Conservation (phyloP, 2,113 vertebrate species). For the Oceanites oceanicus region DNA sequence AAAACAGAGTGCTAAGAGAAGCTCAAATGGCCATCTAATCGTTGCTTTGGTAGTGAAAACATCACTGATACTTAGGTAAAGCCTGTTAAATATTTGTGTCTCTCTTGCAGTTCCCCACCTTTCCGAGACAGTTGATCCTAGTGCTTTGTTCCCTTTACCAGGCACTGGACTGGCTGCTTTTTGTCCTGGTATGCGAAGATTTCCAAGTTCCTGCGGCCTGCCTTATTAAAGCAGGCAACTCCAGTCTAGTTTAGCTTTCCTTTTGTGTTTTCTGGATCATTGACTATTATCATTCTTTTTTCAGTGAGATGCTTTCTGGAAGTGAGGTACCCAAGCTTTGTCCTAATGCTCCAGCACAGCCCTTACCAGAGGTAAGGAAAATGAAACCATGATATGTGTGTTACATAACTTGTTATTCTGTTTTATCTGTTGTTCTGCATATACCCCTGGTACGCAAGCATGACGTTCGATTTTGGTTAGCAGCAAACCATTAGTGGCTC, state of each 20-base stretch:
- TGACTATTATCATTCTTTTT: neutral
- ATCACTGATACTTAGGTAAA: too few relatives aligned
- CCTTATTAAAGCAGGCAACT: too few relatives aligned
- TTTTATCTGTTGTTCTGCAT: too few relatives aligned
- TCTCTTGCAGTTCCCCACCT: neutral
- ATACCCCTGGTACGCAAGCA: too few relatives aligned
- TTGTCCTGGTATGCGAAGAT: neutral
- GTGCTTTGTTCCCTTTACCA: neutral
- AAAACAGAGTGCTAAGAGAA: neutral
- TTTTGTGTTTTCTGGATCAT: too few relatives aligned
- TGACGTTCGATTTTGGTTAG: rapidly evolving
- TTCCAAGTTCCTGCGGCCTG: neutral
- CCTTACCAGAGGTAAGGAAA: neutral
- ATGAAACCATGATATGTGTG: rapidly evolving
- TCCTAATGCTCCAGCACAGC: neutral
- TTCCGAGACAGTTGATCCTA: rapidly evolving
- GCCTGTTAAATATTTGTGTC: too few relatives aligned
- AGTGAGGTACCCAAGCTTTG: neutral
- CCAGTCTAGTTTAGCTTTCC: neutral
- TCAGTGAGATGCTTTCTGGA: neutral
- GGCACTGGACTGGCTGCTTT: neutral
- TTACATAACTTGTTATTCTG: rapidly evolving
- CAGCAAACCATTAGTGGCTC: too few relatives aligned
- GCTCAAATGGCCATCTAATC: neutral
- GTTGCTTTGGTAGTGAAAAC: too few relatives aligned